Percentiles rank a stretch among this genome's conserved stretches.
Conservation (phyloP, 2,113 vertebrate genomes). For the Oncorhynchus gorbuscha region DNA sequence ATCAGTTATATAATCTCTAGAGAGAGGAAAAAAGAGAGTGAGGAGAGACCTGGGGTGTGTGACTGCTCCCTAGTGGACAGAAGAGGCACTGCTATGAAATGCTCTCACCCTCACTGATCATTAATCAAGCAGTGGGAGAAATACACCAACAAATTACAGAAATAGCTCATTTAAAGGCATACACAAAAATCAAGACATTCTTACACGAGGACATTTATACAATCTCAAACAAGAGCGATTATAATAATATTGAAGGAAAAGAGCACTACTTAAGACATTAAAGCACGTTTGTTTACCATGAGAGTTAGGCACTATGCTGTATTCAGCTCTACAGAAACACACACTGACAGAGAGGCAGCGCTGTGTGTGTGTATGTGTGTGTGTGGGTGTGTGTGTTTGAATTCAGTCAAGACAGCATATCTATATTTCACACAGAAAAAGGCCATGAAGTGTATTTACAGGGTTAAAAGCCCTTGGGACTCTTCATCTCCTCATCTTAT, state of each 20-base stretch:
- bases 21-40: slow-evolving; percentile 22
- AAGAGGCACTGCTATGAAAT: slow-evolving; percentile 5
- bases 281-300: slow-evolving; percentile 33
- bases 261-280: slow-evolving; percentile 20
- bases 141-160: not conserved
- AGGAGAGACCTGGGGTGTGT: slow-evolving; percentile 8
- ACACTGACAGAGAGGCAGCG: slow-evolving; percentile 43
- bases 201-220: slow-evolving; percentile 28
- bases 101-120: not conserved
- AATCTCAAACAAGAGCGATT: slow-evolving; percentile 28
- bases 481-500: not conserved
- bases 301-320: slow-evolving; percentile 58
- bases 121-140: not conserved
- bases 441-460: slow-evolving; percentile 51
- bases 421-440: slow-evolving; percentile 42
- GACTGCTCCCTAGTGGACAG: slow-evolving; percentile 15
- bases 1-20: slow-evolving; percentile 19
- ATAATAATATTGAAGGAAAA: slow-evolving; percentile 22
- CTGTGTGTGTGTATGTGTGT: not conserved
- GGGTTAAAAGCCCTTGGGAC: slow-evolving; percentile 42
- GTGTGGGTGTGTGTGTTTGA: not conserved
- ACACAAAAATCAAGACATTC: slow-evolving; percentile 22
- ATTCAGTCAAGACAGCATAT: not conserved
- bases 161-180: slow-evolving; percentile 26
- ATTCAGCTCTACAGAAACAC: slow-evolving; percentile 62